Evolutionary conservation across 2,113 vertebrate species (phyloP), one percentile per base, ranked within the genome.

Genomic region (Python bivittatus): DNA sequence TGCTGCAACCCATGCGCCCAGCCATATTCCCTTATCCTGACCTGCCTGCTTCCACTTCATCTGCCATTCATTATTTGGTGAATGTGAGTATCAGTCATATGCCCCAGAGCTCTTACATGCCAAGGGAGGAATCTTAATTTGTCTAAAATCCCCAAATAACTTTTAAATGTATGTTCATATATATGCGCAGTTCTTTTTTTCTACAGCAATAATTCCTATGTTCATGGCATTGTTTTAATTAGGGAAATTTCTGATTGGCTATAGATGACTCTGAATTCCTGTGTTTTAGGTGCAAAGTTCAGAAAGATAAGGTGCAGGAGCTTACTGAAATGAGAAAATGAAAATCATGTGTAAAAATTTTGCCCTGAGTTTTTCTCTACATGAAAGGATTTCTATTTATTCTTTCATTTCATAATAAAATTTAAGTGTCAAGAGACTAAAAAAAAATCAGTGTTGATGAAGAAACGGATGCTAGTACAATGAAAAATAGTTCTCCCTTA

Each of bases 391-490:
- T 95, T 96, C 95, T 95, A 95, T 97, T 97, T 96, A 96, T 95
- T 94, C 94, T 96, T 97, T 96, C 95, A 96, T 96, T 97, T 97
- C 95, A 93, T 96, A 96, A 95, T 95, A 93, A 96, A 97, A 97
- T 96, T 97, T 96, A 97, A 97, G 96, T 96, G 95, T 94, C 97
- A 96, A 92, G 97, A 97, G 94, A 17, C 25, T 97, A 96, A 95
- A 97, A 96, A 97, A 94, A 95, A 96, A n/a, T 96, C 95, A 95
- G n/a, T 96, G 95, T 94, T 97, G 97, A 97, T 97, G 95, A 97
- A 96, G 96, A 97, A 97, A 96, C 54, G 89, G 96, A 96, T 97
- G 96, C 97, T 97, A 97, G 95, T 42, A 89, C 94, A 92, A 92
- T 95, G 94, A 96, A 96, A 96, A 96, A 95, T 93, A 97, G 93